These are phyloP conservation scores for Meloidogyne hapla DNA, from an alignment of 1,140 invertebrate species.

Conservation along the genomic window DNA sequence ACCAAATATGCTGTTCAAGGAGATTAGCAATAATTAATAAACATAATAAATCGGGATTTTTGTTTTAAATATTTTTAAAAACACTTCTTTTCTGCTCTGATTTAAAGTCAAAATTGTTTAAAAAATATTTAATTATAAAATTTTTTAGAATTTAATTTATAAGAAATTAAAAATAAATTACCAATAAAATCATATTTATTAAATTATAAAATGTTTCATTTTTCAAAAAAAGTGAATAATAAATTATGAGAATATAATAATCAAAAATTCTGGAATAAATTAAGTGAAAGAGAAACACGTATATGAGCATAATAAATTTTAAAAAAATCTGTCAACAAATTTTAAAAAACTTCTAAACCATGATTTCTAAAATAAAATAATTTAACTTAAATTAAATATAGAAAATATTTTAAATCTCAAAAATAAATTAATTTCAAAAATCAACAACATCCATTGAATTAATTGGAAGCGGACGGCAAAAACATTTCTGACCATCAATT, in stretches of 20 bases:
- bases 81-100: too few relatives aligned
- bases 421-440: not conserved
- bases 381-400: not conserved
- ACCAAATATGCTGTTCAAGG: too few relatives aligned
- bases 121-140: too few relatives aligned
- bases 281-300: not conserved
- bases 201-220: not conserved
- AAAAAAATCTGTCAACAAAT: not conserved
- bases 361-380: not conserved
- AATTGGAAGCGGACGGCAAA: not conserved
- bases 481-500: not conserved
- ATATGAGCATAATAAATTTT: not conserved
- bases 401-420: not conserved
- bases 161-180: too few relatives aligned
- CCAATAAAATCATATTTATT: too few relatives aligned
- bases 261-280: not conserved
- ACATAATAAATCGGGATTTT: too few relatives aligned
- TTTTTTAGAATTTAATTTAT: too few relatives aligned
- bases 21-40: too few relatives aligned
- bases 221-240: not conserved
- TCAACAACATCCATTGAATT: not conserved
- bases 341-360: not conserved
- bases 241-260: constrained; percentile 5
- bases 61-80: too few relatives aligned
- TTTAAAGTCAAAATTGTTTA: too few relatives aligned